These are phyloP conservation scores for Atherinomorus stipes DNA, from an alignment of 2,113 vertebrate genomes.

Conservation along the genomic window DNA sequence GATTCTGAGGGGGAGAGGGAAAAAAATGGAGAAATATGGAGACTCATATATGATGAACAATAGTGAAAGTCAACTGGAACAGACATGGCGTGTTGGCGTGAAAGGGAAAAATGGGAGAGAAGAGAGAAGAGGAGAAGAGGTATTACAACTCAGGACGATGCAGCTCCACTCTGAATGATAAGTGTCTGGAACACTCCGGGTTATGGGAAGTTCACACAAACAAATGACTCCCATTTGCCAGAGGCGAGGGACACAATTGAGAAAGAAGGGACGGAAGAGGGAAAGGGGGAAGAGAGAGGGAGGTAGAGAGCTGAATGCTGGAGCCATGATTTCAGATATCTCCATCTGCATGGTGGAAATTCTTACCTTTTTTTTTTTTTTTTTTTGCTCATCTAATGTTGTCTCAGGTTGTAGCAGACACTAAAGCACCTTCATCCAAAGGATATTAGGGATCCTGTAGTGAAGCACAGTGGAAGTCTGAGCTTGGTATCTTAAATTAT, in stretches of 20 bases:
- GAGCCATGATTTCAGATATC: slow-evolving; percentile 68
- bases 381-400: slow-evolving; percentile 66
- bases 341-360: slow-evolving; percentile 75
- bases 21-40: slow-evolving; percentile 53
- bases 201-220: slow-evolving; percentile 85
- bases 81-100: slow-evolving; percentile 24
- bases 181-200: slow-evolving; percentile 76
- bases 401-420: slow-evolving; percentile 40
- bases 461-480: slow-evolving; percentile 53
- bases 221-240: slow-evolving; percentile 83
- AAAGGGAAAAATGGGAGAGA: neutral
- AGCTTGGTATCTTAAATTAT: slow-evolving; percentile 63
- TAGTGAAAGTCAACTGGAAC: slow-evolving; percentile 47
- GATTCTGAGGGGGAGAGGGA: slow-evolving; percentile 13
- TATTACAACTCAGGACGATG: slow-evolving; percentile 64
- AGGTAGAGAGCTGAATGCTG: slow-evolving; percentile 50
- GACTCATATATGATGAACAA: slow-evolving; percentile 59
- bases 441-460: slow-evolving; percentile 66
- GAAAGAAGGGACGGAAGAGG: slow-evolving; percentile 65
- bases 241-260: slow-evolving; percentile 81
- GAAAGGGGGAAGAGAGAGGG: slow-evolving; percentile 21
- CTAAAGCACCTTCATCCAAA: slow-evolving; percentile 69
- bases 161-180: slow-evolving; percentile 81
- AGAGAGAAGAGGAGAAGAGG: slow-evolving; percentile 49
- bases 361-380: slow-evolving; percentile 70